Percentiles rank a stretch among this genome's conserved stretches.
phyloP scores from a whole-genome alignment of 2,113 vertebrate species.

The Channa argus region DNA sequence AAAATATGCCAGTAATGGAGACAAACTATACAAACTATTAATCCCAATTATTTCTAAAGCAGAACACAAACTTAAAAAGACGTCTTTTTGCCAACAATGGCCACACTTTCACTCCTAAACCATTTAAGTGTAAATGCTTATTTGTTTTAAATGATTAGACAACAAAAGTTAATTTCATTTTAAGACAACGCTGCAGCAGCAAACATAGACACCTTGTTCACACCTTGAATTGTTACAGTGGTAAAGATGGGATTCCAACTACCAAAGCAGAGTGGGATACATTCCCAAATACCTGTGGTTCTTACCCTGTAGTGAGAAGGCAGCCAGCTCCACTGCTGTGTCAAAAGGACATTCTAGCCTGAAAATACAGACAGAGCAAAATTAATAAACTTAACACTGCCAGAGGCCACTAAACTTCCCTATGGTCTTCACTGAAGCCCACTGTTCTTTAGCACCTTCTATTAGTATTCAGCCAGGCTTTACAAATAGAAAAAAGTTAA shows the following conservation, averaged over 20 bases:
- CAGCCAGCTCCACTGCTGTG: conserved; percentile 91
- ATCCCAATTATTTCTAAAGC: too few relatives aligned
- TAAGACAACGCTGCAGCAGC: too few relatives aligned
- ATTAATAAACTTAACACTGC: background rate
- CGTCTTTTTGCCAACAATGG: too few relatives aligned
- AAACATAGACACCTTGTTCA: too few relatives aligned
- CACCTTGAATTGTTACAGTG: background rate
- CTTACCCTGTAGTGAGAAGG: conserved; percentile 95
- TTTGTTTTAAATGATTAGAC: too few relatives aligned
- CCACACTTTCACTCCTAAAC: too few relatives aligned
- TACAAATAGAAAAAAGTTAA: background rate
- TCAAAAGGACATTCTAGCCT: conserved; percentile 97
- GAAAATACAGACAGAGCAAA: conserved; percentile 24
- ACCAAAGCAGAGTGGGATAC: conserved; percentile 2
- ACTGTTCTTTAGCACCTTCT: background rate
- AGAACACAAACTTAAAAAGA: too few relatives aligned
- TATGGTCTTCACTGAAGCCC: background rate
- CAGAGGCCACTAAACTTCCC: background rate
- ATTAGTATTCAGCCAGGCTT: background rate
- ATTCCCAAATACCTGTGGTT: background rate
- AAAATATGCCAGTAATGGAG: too few relatives aligned
- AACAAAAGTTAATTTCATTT: too few relatives aligned
- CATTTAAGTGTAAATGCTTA: too few relatives aligned
- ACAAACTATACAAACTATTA: too few relatives aligned
- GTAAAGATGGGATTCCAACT: background rate